phyloP scores from a whole-genome alignment of 2,113 vertebrate genomes.

The Gymnobelideus leadbeateri region DNA sequence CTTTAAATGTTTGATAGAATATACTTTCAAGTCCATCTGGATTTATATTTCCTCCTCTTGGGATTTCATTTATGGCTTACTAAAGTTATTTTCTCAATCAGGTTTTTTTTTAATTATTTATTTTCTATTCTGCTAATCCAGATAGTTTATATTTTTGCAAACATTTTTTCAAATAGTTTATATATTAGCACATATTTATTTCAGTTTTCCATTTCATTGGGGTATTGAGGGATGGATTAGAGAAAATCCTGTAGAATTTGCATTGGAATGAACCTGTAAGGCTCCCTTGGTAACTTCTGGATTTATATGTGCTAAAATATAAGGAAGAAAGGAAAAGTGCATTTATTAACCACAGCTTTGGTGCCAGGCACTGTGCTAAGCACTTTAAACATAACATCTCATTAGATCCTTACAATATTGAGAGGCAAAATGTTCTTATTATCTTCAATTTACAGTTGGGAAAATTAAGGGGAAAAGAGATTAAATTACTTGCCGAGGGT shows the following conservation, averaged over 20 bases:
- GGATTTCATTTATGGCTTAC: neutral
- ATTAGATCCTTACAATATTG: neutral
- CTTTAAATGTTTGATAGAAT: neutral
- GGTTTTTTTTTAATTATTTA: neutral
- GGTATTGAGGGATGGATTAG: neutral
- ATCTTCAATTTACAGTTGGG: neutral
- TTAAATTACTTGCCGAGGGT: neutral
- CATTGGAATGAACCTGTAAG: neutral
- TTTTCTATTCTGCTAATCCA: neutral
- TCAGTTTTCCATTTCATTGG: neutral
- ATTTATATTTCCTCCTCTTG: neutral
- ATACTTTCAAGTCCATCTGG: neutral
- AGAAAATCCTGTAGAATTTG: neutral
- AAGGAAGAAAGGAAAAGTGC: neutral
- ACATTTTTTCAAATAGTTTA: neutral
- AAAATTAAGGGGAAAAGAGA: neutral
- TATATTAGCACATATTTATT: neutral
- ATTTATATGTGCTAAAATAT: neutral
- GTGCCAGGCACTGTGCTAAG: neutral
- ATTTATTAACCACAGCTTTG: neutral
- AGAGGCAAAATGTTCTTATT: neutral
- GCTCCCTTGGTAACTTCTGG: neutral
- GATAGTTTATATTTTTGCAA: neutral
- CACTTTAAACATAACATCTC: neutral
- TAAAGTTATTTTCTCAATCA: neutral